Conservation (phyloP, 2,888 invertebrate genomes). For the Leptothorax acervorum region DNA sequence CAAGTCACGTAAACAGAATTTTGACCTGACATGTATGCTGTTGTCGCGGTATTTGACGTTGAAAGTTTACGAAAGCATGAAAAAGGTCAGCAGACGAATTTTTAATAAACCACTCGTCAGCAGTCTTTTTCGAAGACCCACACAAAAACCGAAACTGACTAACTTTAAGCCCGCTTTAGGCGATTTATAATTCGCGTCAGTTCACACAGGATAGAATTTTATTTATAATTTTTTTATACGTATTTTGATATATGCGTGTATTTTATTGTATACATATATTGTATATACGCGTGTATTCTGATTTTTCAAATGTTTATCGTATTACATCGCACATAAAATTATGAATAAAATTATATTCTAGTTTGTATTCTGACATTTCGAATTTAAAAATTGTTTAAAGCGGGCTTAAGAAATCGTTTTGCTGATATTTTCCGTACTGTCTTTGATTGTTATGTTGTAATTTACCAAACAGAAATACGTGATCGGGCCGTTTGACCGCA, state of each 20-base stretch:
- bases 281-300: not conserved
- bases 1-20: not conserved
- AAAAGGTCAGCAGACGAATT: not conserved
- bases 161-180: not conserved
- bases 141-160: not conserved
- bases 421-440: not conserved
- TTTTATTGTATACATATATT: not conserved
- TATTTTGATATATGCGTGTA: not conserved
- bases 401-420: not conserved
- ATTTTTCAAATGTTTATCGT: not conserved
- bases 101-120: not conserved
- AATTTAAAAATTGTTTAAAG: not conserved
- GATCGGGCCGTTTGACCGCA: conserved; percentile 88
- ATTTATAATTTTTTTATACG: not conserved
- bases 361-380: not conserved
- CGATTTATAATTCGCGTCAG: not conserved
- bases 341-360: not conserved
- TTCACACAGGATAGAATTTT: not conserved
- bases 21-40: not conserved
- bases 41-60: not conserved
- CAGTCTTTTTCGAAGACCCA: not conserved
- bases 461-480: conserved; percentile 87
- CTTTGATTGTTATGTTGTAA: not conserved
- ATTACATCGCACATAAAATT: not conserved
- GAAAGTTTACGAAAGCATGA: not conserved